These are phyloP conservation scores for Ecliptopera silaceata DNA, from an alignment of 2,888 invertebrate species.

Conservation along the genomic window DNA sequence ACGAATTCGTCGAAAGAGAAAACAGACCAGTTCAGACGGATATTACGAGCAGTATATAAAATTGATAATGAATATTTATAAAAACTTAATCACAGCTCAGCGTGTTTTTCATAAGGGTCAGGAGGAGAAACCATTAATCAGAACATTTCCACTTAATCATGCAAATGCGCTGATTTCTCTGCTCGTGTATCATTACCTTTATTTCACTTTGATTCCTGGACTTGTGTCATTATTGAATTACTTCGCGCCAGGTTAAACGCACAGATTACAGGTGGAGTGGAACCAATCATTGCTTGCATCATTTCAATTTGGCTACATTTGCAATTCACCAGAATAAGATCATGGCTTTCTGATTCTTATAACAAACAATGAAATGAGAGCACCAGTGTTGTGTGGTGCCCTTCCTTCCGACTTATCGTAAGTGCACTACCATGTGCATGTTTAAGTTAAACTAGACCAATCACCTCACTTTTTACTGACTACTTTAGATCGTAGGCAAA, in stretches of 20 bases:
- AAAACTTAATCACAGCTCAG: constrained; percentile 75
- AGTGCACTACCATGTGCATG: too few species aligned
- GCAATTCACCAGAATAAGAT: constrained; percentile 15
- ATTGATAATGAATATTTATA: constrained; percentile 82
- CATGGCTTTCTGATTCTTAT: constrained; percentile 5
- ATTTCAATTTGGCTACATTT: constrained; percentile 24
- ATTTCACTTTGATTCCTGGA: constrained; percentile 52
- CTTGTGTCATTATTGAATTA: constrained; percentile 33
- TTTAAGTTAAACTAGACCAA: too few species aligned
- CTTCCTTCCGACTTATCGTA: too few species aligned
- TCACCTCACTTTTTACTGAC: too few species aligned
- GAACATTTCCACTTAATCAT: constrained; percentile 75
- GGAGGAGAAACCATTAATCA: constrained; percentile 72
- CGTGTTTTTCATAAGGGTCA: constrained; percentile 68
- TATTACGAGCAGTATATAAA: constrained; percentile 76
- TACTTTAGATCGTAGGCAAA: too few species aligned
- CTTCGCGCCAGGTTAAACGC: constrained; percentile 22
- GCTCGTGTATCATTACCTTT: constrained; percentile 48
- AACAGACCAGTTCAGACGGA: constrained; percentile 76
- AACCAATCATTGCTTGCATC: constrained; percentile 22
- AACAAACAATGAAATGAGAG: constrained; percentile 1
- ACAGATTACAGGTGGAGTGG: constrained; percentile 22
- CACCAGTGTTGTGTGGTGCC: too few species aligned
- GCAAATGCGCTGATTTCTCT: constrained; percentile 58
- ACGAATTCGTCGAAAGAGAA: constrained; percentile 81